Base-by-base conservation (phyloP, 2,797 vertebrate species). In the Sus cebifrons region DNA sequence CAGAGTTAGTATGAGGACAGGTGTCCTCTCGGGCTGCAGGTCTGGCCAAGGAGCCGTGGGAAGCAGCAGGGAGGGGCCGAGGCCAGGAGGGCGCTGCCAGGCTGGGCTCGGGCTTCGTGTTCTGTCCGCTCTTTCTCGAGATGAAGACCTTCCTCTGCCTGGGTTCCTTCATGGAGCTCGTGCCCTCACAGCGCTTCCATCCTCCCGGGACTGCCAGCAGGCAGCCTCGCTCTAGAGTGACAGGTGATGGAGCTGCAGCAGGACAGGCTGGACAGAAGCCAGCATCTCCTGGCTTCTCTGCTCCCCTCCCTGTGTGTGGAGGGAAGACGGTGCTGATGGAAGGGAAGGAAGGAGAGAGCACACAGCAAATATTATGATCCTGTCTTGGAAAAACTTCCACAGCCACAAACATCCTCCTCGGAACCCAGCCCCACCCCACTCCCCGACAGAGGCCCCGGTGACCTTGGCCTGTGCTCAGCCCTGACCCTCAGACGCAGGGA, bases 171-270 rank as follows among this genome's bases (percentile, higher is more conserved):
- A 8, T 1, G 0, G 11, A 44, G 27, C 71, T 7, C 0, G 0
- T 3, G 84, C 12, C 44, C 74, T 64, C n/a, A 1, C 1, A 11
- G 40, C 60, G 25, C 74, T 52, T 32, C 64, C 0, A 0, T 25
- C 0, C 6, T 78, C 20, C 68, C 17, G 71, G 73, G 56, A 21
- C 68, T 5, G 4, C 40, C 67, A 9, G 6, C 56, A 9, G 81
- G 71, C 36, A 16, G 0, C 71, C n/a, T 5, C 16, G 18, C 58
- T 56, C 70, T 5, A 36, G 2, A 13, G 36, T 56, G 77, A 83
- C 0, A 0, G 29, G 36, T 56, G 77, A 78, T 0, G 0, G 29
- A 54, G 21, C 5, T 17, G 11, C 6, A 1, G 5, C 3, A 1
- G 64, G 49, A 44, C 49, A 44, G 23, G 40, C 40, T 18, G 44